Percentiles rank a stretch among this genome's conserved stretches.
Conservation (phyloP, 2,888 invertebrate genomes). For the Drosophila anomalata region DNA sequence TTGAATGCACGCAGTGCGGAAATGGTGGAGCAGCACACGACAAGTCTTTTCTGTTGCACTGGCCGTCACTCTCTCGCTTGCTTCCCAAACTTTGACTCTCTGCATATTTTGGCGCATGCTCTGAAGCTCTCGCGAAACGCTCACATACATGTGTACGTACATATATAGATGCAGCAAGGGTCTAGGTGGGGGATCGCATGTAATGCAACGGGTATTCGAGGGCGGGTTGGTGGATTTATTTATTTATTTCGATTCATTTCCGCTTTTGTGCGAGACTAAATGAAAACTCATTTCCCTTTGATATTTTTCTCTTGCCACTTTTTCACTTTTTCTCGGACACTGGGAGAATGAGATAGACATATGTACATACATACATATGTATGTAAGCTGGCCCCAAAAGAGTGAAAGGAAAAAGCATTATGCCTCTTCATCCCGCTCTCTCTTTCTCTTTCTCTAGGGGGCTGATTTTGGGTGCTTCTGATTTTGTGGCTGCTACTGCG, state of each 20-base stretch:
- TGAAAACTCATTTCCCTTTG: conserved; percentile 82
- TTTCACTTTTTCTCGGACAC: conserved; percentile 46
- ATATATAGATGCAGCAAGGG: conserved; percentile 48
- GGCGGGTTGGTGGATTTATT: conserved; percentile 75
- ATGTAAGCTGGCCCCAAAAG: neutral
- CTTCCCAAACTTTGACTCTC: conserved; percentile 3
- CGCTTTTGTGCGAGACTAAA: conserved; percentile 77
- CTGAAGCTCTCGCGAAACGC: conserved; percentile 18
- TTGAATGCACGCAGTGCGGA: conserved; percentile 68
- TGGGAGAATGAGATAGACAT: conserved; percentile 40
- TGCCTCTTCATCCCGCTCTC: conserved; percentile 9
- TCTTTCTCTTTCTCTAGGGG: conserved; percentile 5
- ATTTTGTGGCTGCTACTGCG: conserved; percentile 60
- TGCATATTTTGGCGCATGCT: conserved; percentile 53
- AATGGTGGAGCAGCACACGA: conserved; percentile 23
- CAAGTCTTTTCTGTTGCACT: conserved; percentile 21
- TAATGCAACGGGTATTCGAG: neutral
- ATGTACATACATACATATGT: conserved; percentile 8
- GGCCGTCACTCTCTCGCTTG: conserved; percentile 23
- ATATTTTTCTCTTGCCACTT: conserved; percentile 55
- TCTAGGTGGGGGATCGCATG: conserved; percentile 8
- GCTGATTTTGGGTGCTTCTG: conserved; percentile 8
- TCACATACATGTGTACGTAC: conserved; percentile 17
- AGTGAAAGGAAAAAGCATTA: conserved; percentile 17
- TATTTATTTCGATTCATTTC: conserved; percentile 82